Percentiles rank a stretch among this genome's conserved stretches.
phyloP scores from a whole-genome alignment of 2,888 invertebrate species.

The Mythimna impura region DNA sequence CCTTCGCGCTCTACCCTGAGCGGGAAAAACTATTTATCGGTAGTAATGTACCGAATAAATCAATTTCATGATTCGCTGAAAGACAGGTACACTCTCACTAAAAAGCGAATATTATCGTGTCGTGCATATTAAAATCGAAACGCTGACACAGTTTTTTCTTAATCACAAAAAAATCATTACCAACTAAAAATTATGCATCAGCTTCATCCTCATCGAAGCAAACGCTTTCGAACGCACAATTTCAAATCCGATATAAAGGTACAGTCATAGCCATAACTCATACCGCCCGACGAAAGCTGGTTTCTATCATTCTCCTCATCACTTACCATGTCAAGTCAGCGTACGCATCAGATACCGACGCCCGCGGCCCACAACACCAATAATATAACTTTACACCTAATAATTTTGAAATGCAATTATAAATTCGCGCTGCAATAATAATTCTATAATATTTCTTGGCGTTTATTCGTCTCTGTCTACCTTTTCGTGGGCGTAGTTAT shows the following conservation, averaged over 20 bases:
- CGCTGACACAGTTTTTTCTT: too few species aligned
- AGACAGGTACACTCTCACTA: too few species aligned
- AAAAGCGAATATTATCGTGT: too few species aligned
- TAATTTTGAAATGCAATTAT: constrained; percentile 87
- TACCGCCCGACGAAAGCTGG: constrained; percentile 67
- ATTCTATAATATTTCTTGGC: constrained; percentile 62
- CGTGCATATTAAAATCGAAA: too few species aligned
- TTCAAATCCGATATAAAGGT: constrained; percentile 62
- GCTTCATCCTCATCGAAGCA: constrained; percentile 1
- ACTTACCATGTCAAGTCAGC: constrained; percentile 78
- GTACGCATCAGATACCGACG: constrained; percentile 79
- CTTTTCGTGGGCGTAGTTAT: constrained; percentile 59
- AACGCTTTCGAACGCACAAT: constrained; percentile 34
- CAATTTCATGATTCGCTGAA: too few species aligned
- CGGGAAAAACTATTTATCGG: too few species aligned
- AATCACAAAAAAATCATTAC: too few species aligned
- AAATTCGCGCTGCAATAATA: constrained; percentile 71
- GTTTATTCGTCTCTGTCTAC: constrained; percentile 46
- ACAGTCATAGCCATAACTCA: constrained; percentile 75
- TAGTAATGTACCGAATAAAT: too few species aligned
- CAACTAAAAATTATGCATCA: background rate
- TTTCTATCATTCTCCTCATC: constrained; percentile 82
- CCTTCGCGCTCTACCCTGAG: too few species aligned
- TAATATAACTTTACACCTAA: constrained; percentile 86
- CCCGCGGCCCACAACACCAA: constrained; percentile 74